Evolutionary conservation across 2,113 vertebrate genomes (phyloP), one percentile per base, ranked within the genome.

Genomic region (Sturnus vulgaris): DNA sequence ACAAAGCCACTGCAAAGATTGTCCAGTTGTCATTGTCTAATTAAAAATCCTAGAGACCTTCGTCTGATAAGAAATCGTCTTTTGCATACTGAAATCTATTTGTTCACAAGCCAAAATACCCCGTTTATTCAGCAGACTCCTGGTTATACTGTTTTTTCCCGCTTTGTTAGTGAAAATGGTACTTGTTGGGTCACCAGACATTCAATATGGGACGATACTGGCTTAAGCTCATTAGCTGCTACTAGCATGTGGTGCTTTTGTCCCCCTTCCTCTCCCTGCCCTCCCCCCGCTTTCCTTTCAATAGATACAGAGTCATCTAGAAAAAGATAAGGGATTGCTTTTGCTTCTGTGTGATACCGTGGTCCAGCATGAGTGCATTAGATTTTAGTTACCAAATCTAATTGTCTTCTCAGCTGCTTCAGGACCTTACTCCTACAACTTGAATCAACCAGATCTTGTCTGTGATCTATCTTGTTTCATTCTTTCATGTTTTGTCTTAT

Each of bases 141-240:
- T 52, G 56, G 33, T 84, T 90, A 28, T 91, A 55, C 5, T 61
- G 42, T 6, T 79, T 84, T 63, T 82, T 14, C 10, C 28, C 47
- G 47, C 47, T 88, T 90, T 94, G 44, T 93, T 79, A 46, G 16
- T 64, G 49, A 49, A 95, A 94, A 94, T 78, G 65, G n/a, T 78
- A 33, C 44, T 95, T 86, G 52, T 68, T 93, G 85, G 56, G 71
- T 97, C 82, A 93, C 79, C 60, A 73, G 93, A 70, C 90, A 70
- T 59, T 82, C 70, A 61, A 23, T 88, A 71, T 81, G 90, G 59
- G 68, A 70, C 0, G 8, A 55, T 63, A 44, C n/a, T 44, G 59
- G 72, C 79, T 83, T 94, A 83, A 94, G 82, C 76, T 96, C 52
- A 44, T 96, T 95, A 96, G 85, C 56, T 64, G 56, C 64, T 71